Evolutionary conservation across 2,888 invertebrate genomes (phyloP).

Genomic region (Drosophila pegasa): DNA sequence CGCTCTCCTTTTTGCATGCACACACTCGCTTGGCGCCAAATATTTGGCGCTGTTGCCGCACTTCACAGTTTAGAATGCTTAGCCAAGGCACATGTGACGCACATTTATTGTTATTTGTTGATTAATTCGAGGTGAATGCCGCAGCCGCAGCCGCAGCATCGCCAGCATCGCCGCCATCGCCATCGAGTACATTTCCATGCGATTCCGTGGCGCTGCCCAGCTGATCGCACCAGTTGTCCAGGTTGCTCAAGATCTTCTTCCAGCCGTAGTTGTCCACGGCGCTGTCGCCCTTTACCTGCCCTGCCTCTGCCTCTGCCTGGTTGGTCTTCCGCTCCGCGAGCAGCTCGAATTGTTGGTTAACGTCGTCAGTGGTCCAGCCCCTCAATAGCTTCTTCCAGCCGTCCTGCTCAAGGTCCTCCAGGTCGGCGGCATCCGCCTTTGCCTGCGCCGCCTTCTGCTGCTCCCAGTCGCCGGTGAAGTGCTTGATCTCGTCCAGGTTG

Average conservation of each 20-base stretch:
- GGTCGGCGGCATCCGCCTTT: not conserved
- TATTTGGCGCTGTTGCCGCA: conserved; percentile 64
- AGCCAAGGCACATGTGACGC: not conserved
- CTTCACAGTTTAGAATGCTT: conserved; percentile 53
- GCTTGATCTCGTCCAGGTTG: not conserved
- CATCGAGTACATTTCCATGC: not conserved
- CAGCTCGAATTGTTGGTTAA: not conserved
- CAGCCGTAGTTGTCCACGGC: not conserved
- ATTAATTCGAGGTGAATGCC: not conserved
- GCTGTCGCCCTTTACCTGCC: too few species aligned
- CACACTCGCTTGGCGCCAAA: conserved; percentile 64
- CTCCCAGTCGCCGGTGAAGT: not conserved
- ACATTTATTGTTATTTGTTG: conserved; percentile 32
- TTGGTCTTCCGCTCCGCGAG: not conserved
- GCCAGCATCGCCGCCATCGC: too few species aligned
- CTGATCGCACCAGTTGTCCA: conserved; percentile 9
- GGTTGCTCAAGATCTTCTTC: not conserved
- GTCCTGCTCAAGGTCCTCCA: too few species aligned
- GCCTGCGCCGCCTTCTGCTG: not conserved
- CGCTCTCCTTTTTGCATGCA: conserved; percentile 31
- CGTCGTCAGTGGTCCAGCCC: not conserved
- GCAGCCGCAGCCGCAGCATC: too few species aligned
- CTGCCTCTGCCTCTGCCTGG: too few species aligned
- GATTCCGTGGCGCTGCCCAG: not conserved
- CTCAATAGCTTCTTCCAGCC: conserved; percentile 4